phyloP scores from a whole-genome alignment of 2,797 vertebrate genomes.

The Leptoclinus maculatus region DNA sequence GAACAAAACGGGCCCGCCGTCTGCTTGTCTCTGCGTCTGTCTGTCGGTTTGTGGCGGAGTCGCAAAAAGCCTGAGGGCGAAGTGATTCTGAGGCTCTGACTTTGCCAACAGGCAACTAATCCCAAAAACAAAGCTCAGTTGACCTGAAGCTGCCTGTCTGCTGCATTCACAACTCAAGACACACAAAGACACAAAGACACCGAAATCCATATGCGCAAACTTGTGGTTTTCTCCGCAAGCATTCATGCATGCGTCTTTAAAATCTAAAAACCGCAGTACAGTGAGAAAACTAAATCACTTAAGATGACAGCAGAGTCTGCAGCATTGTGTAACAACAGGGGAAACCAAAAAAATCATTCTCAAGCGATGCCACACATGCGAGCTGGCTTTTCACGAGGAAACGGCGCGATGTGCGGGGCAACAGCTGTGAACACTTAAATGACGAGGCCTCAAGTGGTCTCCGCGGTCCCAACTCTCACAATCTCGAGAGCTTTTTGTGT shows the following conservation, averaged over 20 bases:
- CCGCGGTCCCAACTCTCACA: neutral
- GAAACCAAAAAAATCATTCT: neutral
- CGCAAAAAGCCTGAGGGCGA: conserved; percentile 73
- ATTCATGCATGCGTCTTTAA: neutral
- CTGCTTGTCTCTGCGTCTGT: conserved; percentile 65
- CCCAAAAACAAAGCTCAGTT: conserved; percentile 72
- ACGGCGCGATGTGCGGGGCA: neutral
- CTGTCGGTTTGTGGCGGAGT: conserved; percentile 60
- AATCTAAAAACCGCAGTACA: neutral
- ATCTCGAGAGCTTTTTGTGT: conserved; percentile 8
- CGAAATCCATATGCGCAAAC: conserved; percentile 49
- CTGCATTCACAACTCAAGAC: conserved; percentile 36
- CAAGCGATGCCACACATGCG: neutral
- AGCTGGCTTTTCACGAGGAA: neutral
- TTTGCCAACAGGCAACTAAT: conserved; percentile 80
- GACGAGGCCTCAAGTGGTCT: conserved; percentile 6
- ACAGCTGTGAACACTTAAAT: conserved; percentile 28
- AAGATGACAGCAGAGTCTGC: neutral
- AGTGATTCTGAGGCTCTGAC: conserved; percentile 73
- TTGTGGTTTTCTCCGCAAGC: neutral
- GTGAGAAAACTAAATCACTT: neutral
- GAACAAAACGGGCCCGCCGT: conserved; percentile 58
- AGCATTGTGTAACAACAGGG: neutral
- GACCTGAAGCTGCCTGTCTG: conserved; percentile 72
- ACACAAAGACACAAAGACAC: conserved; percentile 17